Conservation (phyloP, 2,113 vertebrate species). For the Coregonus clupeaformis region DNA sequence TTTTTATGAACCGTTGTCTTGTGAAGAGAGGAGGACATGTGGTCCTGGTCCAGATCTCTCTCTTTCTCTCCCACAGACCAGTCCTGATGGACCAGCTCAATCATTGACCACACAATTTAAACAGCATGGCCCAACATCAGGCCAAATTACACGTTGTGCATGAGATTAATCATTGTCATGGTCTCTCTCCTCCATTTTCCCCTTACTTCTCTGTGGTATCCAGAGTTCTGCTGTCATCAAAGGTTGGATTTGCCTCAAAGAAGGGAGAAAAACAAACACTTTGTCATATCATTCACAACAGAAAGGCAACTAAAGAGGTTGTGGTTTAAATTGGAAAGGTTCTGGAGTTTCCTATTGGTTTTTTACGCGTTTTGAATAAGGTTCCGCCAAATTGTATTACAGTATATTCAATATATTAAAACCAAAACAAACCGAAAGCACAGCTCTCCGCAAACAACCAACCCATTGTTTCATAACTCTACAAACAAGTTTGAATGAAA, state of each 20-base stretch:
- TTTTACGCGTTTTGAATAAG: background rate
- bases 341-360: background rate
- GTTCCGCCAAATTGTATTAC: background rate
- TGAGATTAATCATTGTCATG: constrained; percentile 29
- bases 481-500: background rate
- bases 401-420: background rate
- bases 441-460: background rate
- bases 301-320: constrained; percentile 11
- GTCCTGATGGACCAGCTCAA: constrained; percentile 5
- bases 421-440: background rate
- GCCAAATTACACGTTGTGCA: constrained; percentile 37
- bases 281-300: constrained; percentile 22
- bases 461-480: background rate
- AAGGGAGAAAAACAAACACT: constrained; percentile 14
- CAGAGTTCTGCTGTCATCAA: constrained; percentile 15
- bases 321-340: background rate
- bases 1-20: background rate
- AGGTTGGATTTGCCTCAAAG: constrained; percentile 31
- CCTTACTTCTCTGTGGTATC: constrained; percentile 26
- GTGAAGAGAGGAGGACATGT: background rate
- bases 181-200: constrained; percentile 18
- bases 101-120: constrained; percentile 31
- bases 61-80: background rate
- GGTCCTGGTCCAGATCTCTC: background rate
- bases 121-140: constrained; percentile 27